These are phyloP conservation scores for Sebastes diploproa DNA, from an alignment of 2,797 vertebrate genomes.

Conservation along the genomic window DNA sequence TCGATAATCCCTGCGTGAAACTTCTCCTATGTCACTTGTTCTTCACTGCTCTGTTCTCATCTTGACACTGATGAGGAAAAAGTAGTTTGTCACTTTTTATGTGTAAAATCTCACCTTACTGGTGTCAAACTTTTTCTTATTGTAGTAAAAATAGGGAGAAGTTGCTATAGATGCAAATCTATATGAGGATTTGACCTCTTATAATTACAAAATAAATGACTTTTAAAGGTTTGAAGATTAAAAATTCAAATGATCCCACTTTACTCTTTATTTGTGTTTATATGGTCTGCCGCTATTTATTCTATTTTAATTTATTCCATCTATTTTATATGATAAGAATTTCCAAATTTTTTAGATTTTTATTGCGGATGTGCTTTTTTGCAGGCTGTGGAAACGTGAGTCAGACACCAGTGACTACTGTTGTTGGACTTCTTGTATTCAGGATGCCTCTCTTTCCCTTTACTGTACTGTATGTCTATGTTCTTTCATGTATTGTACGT, in stretches of 20 bases:
- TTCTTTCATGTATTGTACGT: background rate
- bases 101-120: background rate
- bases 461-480: background rate
- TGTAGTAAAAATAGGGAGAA: background rate
- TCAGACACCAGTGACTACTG: background rate
- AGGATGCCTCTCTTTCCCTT: background rate
- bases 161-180: background rate
- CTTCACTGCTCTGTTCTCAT: background rate
- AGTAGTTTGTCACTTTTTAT: background rate
- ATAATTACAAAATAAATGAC: background rate
- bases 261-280: too few relatives aligned
- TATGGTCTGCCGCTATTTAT: background rate
- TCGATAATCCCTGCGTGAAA: slow-evolving; percentile 18
- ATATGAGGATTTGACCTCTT: background rate
- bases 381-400: background rate
- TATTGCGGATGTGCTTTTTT: background rate
- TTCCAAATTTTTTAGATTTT: too few relatives aligned
- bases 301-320: background rate
- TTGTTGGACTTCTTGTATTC: background rate
- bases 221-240: background rate
- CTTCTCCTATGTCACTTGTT: background rate
- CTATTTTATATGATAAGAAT: background rate
- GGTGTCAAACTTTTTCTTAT: background rate
- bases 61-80: background rate
- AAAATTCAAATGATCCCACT: background rate